Evolutionary conservation across 2,113 vertebrate species (phyloP).

Genomic region (Dolichotis patagonum): DNA sequence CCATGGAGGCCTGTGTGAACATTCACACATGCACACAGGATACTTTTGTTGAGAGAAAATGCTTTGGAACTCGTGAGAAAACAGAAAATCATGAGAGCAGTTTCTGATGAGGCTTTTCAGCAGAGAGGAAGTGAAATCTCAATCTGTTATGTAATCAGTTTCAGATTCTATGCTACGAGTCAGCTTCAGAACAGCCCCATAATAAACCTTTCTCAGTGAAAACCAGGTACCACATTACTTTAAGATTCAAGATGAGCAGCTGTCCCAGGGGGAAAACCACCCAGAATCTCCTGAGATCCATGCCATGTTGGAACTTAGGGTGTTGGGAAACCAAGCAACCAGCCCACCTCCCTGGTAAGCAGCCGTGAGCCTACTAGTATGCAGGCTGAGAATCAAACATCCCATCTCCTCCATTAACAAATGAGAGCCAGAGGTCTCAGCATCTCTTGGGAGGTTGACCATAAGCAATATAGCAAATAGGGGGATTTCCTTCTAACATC

Average conservation of each 20-base stretch:
- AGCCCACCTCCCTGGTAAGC: too few species aligned
- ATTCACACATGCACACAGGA: background rate
- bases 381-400: too few species aligned
- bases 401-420: too few species aligned
- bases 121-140: background rate
- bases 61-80: conserved; percentile 19
- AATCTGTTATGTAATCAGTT: background rate
- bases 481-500: too few species aligned
- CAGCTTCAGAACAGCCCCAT: background rate
- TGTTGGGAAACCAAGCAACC: too few species aligned
- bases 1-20: background rate
- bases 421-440: too few species aligned
- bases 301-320: too few species aligned
- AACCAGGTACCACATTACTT: background rate
- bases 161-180: background rate
- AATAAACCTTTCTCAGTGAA: background rate
- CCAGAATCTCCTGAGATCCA: too few species aligned
- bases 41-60: background rate
- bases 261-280: too few species aligned
- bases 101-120: background rate
- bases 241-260: background rate
- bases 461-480: too few species aligned
- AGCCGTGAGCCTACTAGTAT: too few species aligned
- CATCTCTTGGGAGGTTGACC: too few species aligned
- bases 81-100: background rate